Base-by-base conservation (phyloP, 2,888 invertebrate genomes). In the Sesamia inferens region DNA sequence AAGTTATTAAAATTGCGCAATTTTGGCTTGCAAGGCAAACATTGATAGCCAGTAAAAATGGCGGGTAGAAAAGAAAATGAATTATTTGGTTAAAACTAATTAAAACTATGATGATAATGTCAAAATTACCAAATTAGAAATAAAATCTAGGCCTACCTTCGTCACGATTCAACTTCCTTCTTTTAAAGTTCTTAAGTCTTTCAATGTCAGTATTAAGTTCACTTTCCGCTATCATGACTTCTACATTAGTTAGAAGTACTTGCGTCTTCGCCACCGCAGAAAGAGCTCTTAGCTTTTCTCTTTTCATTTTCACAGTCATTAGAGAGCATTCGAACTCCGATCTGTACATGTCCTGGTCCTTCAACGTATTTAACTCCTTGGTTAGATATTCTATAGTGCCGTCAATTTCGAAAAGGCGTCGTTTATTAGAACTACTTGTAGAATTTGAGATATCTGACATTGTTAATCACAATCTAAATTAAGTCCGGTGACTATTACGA, bases 271-370 rank as follows among this genome's bases (percentile, higher is more conserved):
- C 63, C 8, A 77, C 54, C 3, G 82, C 84, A 31, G 74, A 13
- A 10, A 79, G 71, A n/a, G 79, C 83, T 19, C 44, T 63, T 3
- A 78, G 44, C 4, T 72, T 81, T 24, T 79, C 77, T 13, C 74
- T 76, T 70, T 82, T 82, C 4, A 85, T 39, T 68, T 72, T 79
- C 0, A 75, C 16, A 47, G 69, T 48, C 51, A 78, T 47, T 6
- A 84, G 6, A 2, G 65, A 67, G 13, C 54, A 69, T 63, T 74
- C 62, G 0, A 63, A 61, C 11, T 83, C 71, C 0, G 70, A 57
- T 54, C 69, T 70, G 11, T 6, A 6, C n/a, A 57, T 31, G 39
- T 44, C n/a, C n/a, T n/a, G 58, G 57, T 69, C 63, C 8, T 59
- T 67, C 10, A 76, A 24, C 6, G 51, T 47, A 0, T 65, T 22